phyloP scores from a whole-genome alignment of 2,888 invertebrate species.

The Blastobasis adustella region DNA sequence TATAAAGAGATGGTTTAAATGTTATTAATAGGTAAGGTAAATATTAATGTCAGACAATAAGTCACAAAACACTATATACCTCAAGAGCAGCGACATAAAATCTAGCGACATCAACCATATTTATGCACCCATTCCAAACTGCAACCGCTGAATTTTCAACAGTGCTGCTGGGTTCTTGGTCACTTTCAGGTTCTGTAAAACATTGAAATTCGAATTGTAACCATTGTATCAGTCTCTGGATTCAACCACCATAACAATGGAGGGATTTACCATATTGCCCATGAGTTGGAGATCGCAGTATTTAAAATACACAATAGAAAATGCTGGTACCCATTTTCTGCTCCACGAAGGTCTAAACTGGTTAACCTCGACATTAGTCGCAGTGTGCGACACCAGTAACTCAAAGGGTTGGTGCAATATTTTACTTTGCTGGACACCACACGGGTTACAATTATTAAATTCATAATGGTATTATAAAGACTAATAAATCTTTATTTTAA shows the following conservation, averaged over 20 bases:
- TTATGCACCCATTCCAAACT: constrained; percentile 89
- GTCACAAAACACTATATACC: constrained; percentile 45
- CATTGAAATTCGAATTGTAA: not conserved
- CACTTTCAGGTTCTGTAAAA: constrained; percentile 75
- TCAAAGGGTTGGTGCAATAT: too few species aligned
- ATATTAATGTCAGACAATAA: not conserved
- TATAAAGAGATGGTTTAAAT: not conserved
- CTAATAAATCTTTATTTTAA: not conserved
- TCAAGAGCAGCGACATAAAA: constrained; percentile 89
- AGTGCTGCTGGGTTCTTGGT: constrained; percentile 88
- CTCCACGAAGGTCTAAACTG: too few species aligned
- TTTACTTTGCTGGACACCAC: too few species aligned
- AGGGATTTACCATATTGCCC: too few species aligned
- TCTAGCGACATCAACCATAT: constrained; percentile 93
- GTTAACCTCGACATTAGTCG: too few species aligned
- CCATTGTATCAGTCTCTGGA: too few species aligned
- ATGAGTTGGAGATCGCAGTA: too few species aligned
- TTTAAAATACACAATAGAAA: too few species aligned
- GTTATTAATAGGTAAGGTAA: too few species aligned
- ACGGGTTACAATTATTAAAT: not conserved
- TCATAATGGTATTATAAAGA: not conserved
- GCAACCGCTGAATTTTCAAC: constrained; percentile 72
- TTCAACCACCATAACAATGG: too few species aligned
- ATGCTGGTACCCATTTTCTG: too few species aligned
- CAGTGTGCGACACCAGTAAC: too few species aligned